phyloP scores from a whole-genome alignment of 2,113 vertebrate species.

The Rallus limicola region DNA sequence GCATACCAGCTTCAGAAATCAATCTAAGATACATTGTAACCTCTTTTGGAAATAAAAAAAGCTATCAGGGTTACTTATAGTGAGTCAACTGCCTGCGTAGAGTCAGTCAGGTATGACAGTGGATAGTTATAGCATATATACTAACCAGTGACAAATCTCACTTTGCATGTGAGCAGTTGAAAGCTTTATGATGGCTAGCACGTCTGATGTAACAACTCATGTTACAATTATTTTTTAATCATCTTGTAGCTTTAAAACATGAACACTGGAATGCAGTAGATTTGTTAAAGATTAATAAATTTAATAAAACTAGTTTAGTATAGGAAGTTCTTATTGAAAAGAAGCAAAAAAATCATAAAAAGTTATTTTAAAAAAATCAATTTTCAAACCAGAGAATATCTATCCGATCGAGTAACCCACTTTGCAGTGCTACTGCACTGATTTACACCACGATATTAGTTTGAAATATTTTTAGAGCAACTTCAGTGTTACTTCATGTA shows the following conservation, averaged over 20 bases:
- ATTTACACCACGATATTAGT: slow-evolving; percentile 26
- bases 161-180: neutral
- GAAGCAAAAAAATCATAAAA: slow-evolving; percentile 28
- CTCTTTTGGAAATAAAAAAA: neutral
- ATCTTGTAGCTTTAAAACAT: neutral
- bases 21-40: neutral
- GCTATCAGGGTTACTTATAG: neutral
- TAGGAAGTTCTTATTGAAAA: neutral
- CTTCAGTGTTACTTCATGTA: neutral
- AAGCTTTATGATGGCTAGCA: neutral
- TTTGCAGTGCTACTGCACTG: slow-evolving; percentile 6
- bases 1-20: neutral
- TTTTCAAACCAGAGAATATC: slow-evolving; percentile 27
- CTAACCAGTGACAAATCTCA: neutral
- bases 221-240: neutral
- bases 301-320: neutral
- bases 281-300: slow-evolving; percentile 15
- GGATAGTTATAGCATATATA: neutral
- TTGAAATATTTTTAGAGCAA: slow-evolving; percentile 3
- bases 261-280: neutral
- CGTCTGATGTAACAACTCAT: neutral
- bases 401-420: slow-evolving; percentile 24
- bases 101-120: neutral
- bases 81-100: neutral
- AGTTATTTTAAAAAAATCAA: slow-evolving; percentile 5